A percentile compares a stretch with the other conserved stretches of the same genome.
These are phyloP conservation scores for Eupsittula cactorum DNA, from an alignment of 2,113 vertebrate species.

Conservation along the genomic window DNA sequence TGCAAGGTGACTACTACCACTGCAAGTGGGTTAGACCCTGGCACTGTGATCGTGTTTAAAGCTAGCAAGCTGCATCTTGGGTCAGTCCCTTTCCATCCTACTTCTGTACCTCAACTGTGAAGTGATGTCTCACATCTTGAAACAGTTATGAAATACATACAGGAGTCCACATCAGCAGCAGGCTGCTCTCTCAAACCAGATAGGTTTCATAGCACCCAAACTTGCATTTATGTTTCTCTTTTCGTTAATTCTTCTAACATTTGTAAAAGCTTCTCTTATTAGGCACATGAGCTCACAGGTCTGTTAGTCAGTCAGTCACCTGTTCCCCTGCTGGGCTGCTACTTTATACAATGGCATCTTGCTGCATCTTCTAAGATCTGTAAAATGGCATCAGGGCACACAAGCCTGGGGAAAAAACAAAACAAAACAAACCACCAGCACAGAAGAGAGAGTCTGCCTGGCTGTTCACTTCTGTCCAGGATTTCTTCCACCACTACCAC, in stretches of 20 bases:
- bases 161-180: not conserved
- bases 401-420: not conserved
- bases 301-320: not conserved
- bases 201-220: not conserved
- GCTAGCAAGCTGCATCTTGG: not conserved
- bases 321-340: not conserved
- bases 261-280: not conserved
- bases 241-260: not conserved
- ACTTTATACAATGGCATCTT: not conserved
- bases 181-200: not conserved
- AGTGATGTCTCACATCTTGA: not conserved
- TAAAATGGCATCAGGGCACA: not conserved
- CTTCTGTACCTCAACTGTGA: not conserved
- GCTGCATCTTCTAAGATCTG: not conserved
- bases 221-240: not conserved
- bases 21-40: not conserved
- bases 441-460: not conserved
- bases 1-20: not conserved
- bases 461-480: not conserved
- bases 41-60: not conserved
- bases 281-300: rapidly evolving
- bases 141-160: not conserved
- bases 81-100: not conserved
- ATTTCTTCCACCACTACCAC: not conserved
- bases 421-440: not conserved